Conservation (phyloP, 2,797 vertebrate species). For the Echeneis naucrates region DNA sequence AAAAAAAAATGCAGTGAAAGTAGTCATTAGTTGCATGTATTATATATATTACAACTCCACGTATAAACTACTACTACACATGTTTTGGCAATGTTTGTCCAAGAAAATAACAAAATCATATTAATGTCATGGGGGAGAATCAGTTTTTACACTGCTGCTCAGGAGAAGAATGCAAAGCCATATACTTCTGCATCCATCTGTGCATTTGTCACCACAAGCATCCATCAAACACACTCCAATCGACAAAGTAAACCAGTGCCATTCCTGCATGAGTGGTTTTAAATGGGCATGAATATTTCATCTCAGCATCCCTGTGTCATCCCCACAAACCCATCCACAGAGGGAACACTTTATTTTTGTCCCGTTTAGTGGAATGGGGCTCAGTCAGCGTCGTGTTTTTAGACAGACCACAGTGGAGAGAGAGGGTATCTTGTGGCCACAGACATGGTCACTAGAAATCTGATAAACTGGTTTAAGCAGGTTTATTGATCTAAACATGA, state of each 20-base stretch:
- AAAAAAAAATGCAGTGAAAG: neutral
- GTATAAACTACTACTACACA: neutral
- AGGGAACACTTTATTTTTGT: conserved; percentile 72
- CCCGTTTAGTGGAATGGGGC: conserved; percentile 61
- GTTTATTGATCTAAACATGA: conserved; percentile 70
- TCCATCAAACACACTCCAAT: conserved; percentile 66
- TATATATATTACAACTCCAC: neutral
- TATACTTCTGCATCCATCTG: conserved; percentile 22
- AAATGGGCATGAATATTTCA: conserved; percentile 82
- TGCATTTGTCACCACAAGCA: conserved; percentile 59
- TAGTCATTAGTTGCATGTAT: neutral
- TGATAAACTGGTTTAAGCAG: conserved; percentile 61
- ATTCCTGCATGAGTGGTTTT: conserved; percentile 68
- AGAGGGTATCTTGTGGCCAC: conserved; percentile 36
- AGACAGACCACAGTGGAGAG: conserved; percentile 37
- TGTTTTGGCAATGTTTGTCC: conserved; percentile 3
- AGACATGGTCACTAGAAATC: conserved; percentile 68
- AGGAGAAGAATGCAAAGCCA: conserved; percentile 18
- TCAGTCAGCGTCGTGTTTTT: conserved; percentile 42
- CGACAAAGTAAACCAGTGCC: conserved; percentile 62
- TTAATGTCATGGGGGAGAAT: conserved; percentile 17
- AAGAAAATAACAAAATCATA: conserved; percentile 10
- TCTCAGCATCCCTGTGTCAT: conserved; percentile 67
- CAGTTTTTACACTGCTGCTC: conserved; percentile 19
- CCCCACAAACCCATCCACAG: conserved; percentile 42